Conservation (phyloP, 2,797 vertebrate species). For the Melanotaenia boesemani region DNA sequence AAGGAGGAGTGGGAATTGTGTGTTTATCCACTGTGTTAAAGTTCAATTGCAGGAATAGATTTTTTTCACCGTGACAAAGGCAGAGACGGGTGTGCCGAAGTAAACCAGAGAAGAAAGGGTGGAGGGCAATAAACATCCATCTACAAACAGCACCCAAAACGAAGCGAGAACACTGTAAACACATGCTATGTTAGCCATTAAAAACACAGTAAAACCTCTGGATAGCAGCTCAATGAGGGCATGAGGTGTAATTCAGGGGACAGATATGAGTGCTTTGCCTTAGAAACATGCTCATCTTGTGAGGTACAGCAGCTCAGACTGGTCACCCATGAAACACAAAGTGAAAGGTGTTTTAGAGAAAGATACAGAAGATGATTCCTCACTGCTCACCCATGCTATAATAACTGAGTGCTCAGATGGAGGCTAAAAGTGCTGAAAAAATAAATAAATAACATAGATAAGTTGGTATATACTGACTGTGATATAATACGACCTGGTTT, state of each 20-base stretch:
- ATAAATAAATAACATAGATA: neutral
- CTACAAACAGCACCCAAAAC: neutral
- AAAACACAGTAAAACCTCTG: neutral
- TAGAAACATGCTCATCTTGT: constrained; percentile 46
- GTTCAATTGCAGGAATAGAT: constrained; percentile 43
- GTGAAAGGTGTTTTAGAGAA: constrained; percentile 68
- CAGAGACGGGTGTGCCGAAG: constrained; percentile 1
- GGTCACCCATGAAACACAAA: constrained; percentile 76
- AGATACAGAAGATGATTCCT: constrained; percentile 62
- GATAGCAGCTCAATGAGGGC: neutral
- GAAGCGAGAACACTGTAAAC: neutral
- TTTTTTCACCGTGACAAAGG: constrained; percentile 34
- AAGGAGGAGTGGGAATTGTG: constrained; percentile 29
- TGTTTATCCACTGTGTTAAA: constrained; percentile 46
- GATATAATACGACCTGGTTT: too few species aligned
- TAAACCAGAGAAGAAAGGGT: neutral
- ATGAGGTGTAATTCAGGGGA: constrained; percentile 8
- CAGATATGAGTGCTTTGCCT: neutral
- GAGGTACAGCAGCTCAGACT: constrained; percentile 55
- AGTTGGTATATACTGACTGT: too few species aligned
- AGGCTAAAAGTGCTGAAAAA: neutral
- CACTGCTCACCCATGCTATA: constrained; percentile 30
- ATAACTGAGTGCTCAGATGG: constrained; percentile 39
- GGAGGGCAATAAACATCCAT: neutral
- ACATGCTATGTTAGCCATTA: neutral